Conservation (phyloP, 2,888 invertebrate genomes). For the Polyommatus iphigenia region DNA sequence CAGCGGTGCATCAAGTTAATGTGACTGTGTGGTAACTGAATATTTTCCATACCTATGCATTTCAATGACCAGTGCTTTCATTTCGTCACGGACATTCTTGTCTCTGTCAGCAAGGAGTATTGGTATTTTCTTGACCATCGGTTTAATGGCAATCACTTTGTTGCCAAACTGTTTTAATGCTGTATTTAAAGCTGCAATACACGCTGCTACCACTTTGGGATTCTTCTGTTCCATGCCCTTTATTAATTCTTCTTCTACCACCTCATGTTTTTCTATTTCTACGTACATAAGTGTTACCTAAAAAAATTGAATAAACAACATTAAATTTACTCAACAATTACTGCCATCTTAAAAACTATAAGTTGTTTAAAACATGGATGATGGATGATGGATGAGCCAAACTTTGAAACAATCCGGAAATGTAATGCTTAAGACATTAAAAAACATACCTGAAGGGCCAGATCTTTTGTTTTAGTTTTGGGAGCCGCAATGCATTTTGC, state of each 20-base stretch:
- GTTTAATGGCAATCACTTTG: conserved; percentile 93
- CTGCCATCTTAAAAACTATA: not conserved
- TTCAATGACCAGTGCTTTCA: conserved; percentile 94
- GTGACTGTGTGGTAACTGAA: too few species aligned
- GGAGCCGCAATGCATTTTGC: conserved; percentile 96
- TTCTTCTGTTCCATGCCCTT: conserved; percentile 98
- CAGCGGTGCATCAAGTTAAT: too few species aligned
- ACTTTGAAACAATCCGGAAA: not conserved
- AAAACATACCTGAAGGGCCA: conserved; percentile 86
- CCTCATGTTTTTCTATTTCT: conserved; percentile 96
- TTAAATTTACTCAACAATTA: not conserved
- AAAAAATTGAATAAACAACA: conserved; percentile 15
- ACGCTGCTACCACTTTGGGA: conserved; percentile 95
- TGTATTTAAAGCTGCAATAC: conserved; percentile 86
- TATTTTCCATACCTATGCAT: conserved; percentile 84
- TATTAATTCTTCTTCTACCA: conserved; percentile 92
- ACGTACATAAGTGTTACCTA: conserved; percentile 94
- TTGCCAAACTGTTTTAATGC: conserved; percentile 94
- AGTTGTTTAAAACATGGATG: not conserved
- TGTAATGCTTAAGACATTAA: not conserved
- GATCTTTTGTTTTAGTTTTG: conserved; percentile 94
- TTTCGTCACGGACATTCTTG: conserved; percentile 94
- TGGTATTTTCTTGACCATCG: conserved; percentile 92
- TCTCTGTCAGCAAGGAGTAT: conserved; percentile 94
- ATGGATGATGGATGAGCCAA: too few species aligned